Conservation (phyloP, 2,797 vertebrate genomes). For the Balearica regulorum region DNA sequence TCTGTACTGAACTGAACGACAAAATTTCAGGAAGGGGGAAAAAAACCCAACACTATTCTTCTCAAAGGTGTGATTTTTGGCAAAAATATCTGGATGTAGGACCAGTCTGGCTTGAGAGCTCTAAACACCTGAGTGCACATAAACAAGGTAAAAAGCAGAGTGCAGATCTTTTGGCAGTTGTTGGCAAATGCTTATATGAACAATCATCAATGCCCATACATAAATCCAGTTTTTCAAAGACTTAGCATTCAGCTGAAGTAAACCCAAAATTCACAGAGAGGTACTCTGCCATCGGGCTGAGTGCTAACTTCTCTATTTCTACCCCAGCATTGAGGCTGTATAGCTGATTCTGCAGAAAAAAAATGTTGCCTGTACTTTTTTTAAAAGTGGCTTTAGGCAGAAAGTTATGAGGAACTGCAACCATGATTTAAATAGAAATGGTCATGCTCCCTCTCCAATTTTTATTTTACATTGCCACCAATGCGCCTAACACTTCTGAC, state of each 20-base stretch:
- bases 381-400: not conserved
- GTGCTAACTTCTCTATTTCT: not conserved
- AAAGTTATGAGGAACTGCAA: not conserved
- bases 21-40: not conserved
- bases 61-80: not conserved
- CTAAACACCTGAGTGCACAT: not conserved
- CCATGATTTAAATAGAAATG: not conserved
- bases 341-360: not conserved
- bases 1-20: not conserved
- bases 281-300: not conserved
- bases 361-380: not conserved
- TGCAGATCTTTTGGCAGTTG: not conserved
- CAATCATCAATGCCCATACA: not conserved
- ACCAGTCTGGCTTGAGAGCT: not conserved
- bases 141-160: not conserved
- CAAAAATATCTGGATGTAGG: not conserved
- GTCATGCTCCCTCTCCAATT: not conserved
- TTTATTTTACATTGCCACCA: not conserved
- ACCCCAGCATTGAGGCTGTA: not conserved
- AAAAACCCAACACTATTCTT: not conserved
- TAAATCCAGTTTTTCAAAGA: not conserved
- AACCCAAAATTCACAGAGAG: not conserved
- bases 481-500: not conserved
- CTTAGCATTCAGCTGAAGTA: not conserved
- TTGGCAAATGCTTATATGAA: not conserved